phyloP scores from a whole-genome alignment of 1,140 invertebrate genomes.

The Diachasma alloeum region DNA sequence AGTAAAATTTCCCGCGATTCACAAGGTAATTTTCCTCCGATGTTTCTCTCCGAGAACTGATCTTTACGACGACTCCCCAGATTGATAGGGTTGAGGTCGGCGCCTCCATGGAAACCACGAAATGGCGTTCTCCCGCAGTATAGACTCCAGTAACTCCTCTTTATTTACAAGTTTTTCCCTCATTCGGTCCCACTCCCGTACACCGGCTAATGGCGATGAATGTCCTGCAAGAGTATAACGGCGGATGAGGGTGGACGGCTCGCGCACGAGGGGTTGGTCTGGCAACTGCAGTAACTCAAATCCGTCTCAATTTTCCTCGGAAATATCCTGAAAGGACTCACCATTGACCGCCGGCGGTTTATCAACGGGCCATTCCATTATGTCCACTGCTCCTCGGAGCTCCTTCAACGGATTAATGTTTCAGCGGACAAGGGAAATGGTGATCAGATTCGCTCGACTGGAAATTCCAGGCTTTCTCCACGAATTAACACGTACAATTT shows the following conservation, averaged over 20 bases:
- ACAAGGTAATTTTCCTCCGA: too few relatives aligned
- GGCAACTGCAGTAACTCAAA: conserved; percentile 55
- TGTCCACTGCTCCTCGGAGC: neutral
- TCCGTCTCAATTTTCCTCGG: conserved; percentile 54
- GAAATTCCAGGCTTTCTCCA: neutral
- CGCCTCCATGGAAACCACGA: conserved; percentile 14
- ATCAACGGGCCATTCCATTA: conserved; percentile 23
- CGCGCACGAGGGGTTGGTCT: neutral
- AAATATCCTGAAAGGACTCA: conserved; percentile 36
- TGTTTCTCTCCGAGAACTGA: neutral
- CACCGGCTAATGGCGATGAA: conserved; percentile 44
- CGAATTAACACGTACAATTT: too few relatives aligned
- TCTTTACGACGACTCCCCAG: conserved; percentile 42
- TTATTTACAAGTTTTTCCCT: conserved; percentile 55
- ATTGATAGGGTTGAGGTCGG: conserved; percentile 35
- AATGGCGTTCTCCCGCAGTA: conserved; percentile 31
- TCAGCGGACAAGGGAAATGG: neutral
- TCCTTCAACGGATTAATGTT: neutral
- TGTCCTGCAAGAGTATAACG: conserved; percentile 41
- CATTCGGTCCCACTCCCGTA: conserved; percentile 23
- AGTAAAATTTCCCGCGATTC: too few relatives aligned
- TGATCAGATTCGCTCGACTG: neutral
- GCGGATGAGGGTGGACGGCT: conserved; percentile 35
- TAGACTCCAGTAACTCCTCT: conserved; percentile 40
- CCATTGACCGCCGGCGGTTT: conserved; percentile 21